Evolutionary conservation across 2,888 invertebrate species (phyloP).

Genomic region (Syrista parreyssii): DNA sequence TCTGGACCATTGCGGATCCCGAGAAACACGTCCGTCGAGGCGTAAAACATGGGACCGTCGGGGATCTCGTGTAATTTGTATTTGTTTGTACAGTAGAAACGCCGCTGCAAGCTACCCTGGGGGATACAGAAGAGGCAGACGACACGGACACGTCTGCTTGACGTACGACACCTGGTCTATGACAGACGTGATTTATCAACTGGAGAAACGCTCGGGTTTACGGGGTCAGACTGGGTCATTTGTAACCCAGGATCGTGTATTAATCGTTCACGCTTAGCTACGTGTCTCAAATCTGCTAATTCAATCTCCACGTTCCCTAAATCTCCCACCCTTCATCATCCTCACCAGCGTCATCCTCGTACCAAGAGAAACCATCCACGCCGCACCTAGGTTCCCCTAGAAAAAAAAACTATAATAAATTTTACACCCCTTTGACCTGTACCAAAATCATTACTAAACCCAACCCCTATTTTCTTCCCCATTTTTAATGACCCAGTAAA

Average conservation of each 20-base stretch:
- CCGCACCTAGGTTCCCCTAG: neutral
- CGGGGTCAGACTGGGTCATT: constrained; percentile 1
- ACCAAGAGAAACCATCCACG: neutral
- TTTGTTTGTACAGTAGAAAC: constrained; percentile 32
- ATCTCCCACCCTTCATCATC: neutral
- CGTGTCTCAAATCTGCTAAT: neutral
- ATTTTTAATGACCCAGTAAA: neutral
- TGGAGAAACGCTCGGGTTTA: constrained; percentile 6
- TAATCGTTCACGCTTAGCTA: neutral
- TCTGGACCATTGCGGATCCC: constrained; percentile 44
- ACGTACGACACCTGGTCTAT: constrained; percentile 48
- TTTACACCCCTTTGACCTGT: neutral
- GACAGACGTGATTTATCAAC: constrained; percentile 52
- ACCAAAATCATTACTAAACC: neutral
- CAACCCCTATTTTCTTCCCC: neutral
- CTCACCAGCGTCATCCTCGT: neutral
- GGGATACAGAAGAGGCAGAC: neutral
- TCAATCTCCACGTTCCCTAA: constrained; percentile 10
- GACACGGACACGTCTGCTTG: constrained; percentile 32
- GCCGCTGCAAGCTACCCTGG: neutral
- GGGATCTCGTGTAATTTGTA: constrained; percentile 47
- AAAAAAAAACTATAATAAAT: neutral
- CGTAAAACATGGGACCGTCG: constrained; percentile 38
- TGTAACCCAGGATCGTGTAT: neutral
- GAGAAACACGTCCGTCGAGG: constrained; percentile 46